Percentiles rank a stretch among this genome's conserved stretches.
These are phyloP conservation scores for Candoia aspera DNA, from an alignment of 2,113 vertebrate genomes.

Conservation along the genomic window DNA sequence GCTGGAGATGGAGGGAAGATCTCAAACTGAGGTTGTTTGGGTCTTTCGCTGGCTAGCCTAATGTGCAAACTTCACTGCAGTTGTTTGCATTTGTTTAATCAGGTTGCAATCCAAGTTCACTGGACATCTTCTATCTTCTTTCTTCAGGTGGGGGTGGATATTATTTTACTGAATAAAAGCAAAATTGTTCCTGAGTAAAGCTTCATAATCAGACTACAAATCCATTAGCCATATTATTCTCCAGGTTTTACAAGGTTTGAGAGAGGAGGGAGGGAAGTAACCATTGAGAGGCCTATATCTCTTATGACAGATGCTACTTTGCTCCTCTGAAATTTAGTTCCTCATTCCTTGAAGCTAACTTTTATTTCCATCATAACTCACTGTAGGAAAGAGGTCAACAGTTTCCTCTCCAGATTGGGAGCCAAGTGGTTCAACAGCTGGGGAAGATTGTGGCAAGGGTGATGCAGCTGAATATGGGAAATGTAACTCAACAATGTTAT, in stretches of 20 bases:
- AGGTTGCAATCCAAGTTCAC: background rate
- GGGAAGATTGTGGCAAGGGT: background rate
- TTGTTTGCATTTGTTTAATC: background rate
- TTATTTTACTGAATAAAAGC: background rate
- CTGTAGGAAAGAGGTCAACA: conserved; percentile 56
- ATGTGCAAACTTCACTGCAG: background rate
- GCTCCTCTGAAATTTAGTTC: conserved; percentile 58
- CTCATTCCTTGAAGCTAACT: conserved; percentile 51
- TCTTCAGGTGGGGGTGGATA: background rate
- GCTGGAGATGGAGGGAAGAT: background rate
- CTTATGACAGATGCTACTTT: conserved; percentile 47
- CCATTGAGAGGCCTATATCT: conserved; percentile 27
- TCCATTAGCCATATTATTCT: background rate
- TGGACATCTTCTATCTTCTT: background rate
- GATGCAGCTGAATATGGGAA: background rate
- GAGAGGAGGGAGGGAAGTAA: background rate
- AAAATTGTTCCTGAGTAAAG: background rate
- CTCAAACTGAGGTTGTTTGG: background rate
- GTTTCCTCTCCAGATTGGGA: conserved; percentile 49
- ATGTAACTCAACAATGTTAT: background rate
- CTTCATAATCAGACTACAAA: background rate
- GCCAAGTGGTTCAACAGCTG: conserved; percentile 1
- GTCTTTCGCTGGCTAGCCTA: background rate
- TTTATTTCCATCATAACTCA: conserved; percentile 57
- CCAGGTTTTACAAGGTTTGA: background rate